Conservation (phyloP, 2,888 invertebrate species). For the Trichogramma evanescens region DNA sequence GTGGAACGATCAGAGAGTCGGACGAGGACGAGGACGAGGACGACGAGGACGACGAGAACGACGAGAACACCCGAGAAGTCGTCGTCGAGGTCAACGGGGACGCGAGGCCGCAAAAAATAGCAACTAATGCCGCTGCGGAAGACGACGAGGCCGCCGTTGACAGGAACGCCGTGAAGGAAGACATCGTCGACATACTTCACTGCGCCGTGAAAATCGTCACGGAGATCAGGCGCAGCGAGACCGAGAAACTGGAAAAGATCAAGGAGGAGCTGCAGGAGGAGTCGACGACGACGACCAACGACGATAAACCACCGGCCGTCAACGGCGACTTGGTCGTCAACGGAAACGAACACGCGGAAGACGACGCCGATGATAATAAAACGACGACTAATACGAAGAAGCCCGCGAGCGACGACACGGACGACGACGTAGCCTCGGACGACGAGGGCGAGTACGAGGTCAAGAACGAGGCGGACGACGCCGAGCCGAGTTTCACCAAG, state of each 20-base stretch:
- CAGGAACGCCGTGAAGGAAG: slow-evolving; percentile 17
- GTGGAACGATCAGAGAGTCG: not conserved
- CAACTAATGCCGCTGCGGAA: too few relatives aligned
- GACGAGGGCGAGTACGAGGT: slow-evolving; percentile 7
- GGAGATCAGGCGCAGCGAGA: slow-evolving; percentile 11
- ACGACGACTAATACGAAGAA: slow-evolving; percentile 1
- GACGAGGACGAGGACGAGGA: not conserved
- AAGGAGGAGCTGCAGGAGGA: slow-evolving; percentile 14
- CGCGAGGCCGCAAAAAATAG: not conserved
- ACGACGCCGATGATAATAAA: not conserved
- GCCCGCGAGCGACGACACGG: slow-evolving; percentile 9
- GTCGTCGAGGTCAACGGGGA: slow-evolving; percentile 15
- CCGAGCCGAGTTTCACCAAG: slow-evolving; percentile 1
- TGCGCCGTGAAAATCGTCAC: slow-evolving; percentile 18
- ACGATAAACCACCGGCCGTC: not conserved
- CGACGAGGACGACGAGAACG: not conserved
- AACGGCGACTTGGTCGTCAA: not conserved
- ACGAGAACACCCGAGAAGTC: not conserved
- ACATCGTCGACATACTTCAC: slow-evolving; percentile 19
- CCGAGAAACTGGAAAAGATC: slow-evolving; percentile 18
- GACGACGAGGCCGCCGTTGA: not conserved
- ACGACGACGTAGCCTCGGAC: slow-evolving; percentile 7
- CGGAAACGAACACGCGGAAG: not conserved
- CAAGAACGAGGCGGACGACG: not conserved
- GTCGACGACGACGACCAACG: not conserved